Evolutionary conservation across 2,113 vertebrate species (phyloP), one percentile per base, ranked within the genome.

Genomic region (Austrofundulus limnaeus): DNA sequence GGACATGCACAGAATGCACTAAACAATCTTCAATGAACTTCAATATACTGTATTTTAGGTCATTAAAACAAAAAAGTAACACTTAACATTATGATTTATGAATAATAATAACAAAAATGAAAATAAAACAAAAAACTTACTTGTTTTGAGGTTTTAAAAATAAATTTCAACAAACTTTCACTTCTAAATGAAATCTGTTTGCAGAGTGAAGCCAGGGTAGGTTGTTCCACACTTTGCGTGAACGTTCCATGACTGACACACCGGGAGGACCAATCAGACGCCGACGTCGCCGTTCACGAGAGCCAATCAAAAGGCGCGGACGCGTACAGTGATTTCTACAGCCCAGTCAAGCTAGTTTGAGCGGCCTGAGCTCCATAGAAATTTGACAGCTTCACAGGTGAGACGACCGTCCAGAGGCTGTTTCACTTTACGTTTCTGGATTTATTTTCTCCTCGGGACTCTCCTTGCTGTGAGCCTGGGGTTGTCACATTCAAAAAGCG

Each of bases 311-410:
- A 0, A 15, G 1, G 12, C 62, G 23, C 0, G 19, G 4, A 75
- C 28, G 42, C 41, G 70, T 61, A 87, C 82, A 80, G 75, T 78
- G 75, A 70, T 78, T 82, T 73, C 25, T 85, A 88, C 84, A 70
- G 80, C 52, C 65, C 77, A 62, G 20, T 81, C 87, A 88, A 8
- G 87, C 45, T 91, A 82, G 91, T 90, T 88, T 91, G 91, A 75
- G 42, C 52, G 21, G 7, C 16, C 61, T 62, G 77, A 73, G 82
- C 60, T 76, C 81, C 81, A 85, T 68, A 88, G 82, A 87, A 70
- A 87, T 89, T 89, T 93, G 92, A 93, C 92, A 92, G 92, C 86
- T 91, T 87, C 88, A 87, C 88, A 91, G 90, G 91, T 91, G 90
- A 90, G 81, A 84, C 88, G 60, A 77, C 79, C 89, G 86, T 88